Base-by-base conservation (phyloP, 2,888 invertebrate species). In the Julus scanicus region DNA sequence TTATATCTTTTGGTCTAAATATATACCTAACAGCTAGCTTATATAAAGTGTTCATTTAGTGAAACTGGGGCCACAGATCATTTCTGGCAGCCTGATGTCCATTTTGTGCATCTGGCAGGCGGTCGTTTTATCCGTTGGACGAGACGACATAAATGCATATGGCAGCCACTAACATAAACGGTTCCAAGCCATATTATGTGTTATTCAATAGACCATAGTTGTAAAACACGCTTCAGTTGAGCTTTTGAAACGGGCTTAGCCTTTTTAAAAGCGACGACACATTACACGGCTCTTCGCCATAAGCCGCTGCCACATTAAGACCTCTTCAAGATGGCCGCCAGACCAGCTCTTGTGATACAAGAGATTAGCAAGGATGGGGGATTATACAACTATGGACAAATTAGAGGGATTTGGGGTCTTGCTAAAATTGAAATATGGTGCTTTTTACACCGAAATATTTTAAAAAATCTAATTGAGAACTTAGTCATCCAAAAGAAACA, bases 201-300 rank as follows among this genome's bases (percentile, higher is more conserved):
- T 71, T 71, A 71, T 71, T 71, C 71, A 71, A 71, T 71, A 71
- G 71, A 71, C 71, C 71, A 29, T 71, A 71, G 71, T 71, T 71
- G 71, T 71, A 71, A 71, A 71, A 71, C 71, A 71, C 71, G 71
- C 71, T 71, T 71, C 71, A 71, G 71, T 71, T 29, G 71, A 71
- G 71, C 71, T 71, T 71, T 71, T 71, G 71, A 71, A 71, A 71
- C 71, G 71, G 29, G 71, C 71, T 71, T 71, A 71, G 71, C 71
- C 71, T 71, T 71, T 71, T 71, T 71, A 71, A 71, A 71, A 71
- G 71, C 71, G 71, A n/a, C 71, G 71, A 71, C 71, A 71, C 71
- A 71, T 71, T 71, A 71, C 71, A 71, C 71, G 71, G 71, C 71
- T 71, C 71, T 71, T 71, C 71, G 71, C 71, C 71, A 71, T 71